Evolutionary conservation across 1,140 invertebrate genomes (phyloP).

Genomic region (Teleogryllus occipitalis): DNA sequence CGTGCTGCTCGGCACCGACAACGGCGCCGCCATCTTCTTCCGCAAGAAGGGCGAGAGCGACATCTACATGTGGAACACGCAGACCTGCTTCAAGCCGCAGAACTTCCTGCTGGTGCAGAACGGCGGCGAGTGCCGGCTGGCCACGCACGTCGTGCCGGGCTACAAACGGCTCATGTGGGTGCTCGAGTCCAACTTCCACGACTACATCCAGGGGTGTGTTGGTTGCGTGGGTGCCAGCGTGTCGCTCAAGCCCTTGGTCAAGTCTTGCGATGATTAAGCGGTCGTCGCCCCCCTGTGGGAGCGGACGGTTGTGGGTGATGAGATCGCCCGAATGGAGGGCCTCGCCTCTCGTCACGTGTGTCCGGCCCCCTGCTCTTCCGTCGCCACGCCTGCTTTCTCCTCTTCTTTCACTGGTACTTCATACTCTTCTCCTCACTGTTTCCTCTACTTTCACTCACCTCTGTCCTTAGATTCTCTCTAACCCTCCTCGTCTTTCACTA

Average conservation of each 20-base stretch:
- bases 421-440: too few relatives aligned
- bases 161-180: slow-evolving; percentile 46
- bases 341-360: too few relatives aligned
- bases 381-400: too few relatives aligned
- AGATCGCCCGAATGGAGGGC: too few relatives aligned
- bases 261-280: slow-evolving; percentile 25
- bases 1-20: slow-evolving; percentile 37
- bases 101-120: slow-evolving; percentile 45
- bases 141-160: slow-evolving; percentile 48
- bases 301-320: too few relatives aligned
- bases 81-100: slow-evolving; percentile 27
- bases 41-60: slow-evolving; percentile 35
- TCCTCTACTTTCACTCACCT: too few relatives aligned
- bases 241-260: slow-evolving; percentile 42
- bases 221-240: slow-evolving; percentile 49
- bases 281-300: not conserved
- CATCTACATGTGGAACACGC: slow-evolving; percentile 41
- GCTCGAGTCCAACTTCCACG: slow-evolving; percentile 52
- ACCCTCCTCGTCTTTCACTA: too few relatives aligned
- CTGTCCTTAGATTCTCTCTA: too few relatives aligned
- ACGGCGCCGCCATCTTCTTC: slow-evolving; percentile 23
- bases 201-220: slow-evolving; percentile 49
- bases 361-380: too few relatives aligned
- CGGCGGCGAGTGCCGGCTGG: slow-evolving; percentile 41
- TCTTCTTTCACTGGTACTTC: too few relatives aligned